phyloP scores from a whole-genome alignment of 2,888 invertebrate genomes.

The Drosophila mayaguana region DNA sequence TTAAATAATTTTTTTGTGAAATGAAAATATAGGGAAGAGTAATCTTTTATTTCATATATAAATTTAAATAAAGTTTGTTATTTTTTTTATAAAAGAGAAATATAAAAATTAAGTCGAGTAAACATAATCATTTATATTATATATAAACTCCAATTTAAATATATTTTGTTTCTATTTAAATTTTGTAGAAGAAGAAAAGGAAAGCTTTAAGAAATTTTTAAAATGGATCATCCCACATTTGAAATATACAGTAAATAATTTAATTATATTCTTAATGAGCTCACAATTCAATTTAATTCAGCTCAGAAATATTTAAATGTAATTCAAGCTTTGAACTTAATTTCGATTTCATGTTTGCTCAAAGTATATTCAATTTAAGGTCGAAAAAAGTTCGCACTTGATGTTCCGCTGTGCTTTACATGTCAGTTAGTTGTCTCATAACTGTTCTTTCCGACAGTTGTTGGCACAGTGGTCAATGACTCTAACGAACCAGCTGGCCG shows the following conservation, averaged over 20 bases:
- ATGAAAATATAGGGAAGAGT: no score
- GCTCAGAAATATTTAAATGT: not conserved
- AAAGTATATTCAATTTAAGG: not conserved
- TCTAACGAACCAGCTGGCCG: slow-evolving; percentile 6
- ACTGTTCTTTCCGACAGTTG: slow-evolving; percentile 55
- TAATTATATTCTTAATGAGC: not conserved
- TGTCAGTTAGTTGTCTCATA: slow-evolving; percentile 40
- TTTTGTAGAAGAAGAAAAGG: no score
- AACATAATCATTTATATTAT: no score
- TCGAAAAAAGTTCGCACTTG: not conserved
- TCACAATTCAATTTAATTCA: not conserved
- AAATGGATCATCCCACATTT: not conserved
- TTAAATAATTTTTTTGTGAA: no score
- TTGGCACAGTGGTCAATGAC: slow-evolving; percentile 13
- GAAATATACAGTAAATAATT: not conserved
- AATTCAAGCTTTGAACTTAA: not conserved
- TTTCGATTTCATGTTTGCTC: not conserved
- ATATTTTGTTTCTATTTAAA: no score
- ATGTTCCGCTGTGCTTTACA: not conserved
- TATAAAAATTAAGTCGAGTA: no score
- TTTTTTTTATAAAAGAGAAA: no score
- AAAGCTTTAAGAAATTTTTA: no score
- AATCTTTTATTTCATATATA: no score
- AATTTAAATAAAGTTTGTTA: no score
- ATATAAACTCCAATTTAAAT: no score